Base-by-base conservation (phyloP, 2,113 vertebrate species). In the Hypomesus transpacificus region DNA sequence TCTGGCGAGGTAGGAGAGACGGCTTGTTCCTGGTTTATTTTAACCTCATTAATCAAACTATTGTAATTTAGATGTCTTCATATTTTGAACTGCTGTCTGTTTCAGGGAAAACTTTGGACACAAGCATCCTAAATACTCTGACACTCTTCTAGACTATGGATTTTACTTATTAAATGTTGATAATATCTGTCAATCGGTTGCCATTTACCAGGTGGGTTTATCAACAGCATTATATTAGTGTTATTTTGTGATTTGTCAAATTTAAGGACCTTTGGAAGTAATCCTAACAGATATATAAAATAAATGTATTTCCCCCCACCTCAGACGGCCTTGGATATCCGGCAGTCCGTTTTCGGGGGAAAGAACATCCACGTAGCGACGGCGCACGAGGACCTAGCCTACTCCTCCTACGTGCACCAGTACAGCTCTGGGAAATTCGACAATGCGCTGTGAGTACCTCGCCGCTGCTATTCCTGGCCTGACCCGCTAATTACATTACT, bases 151-250 rank as follows among this genome's bases (percentile, higher is more conserved):
- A 88, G 97, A 99, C 91, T 98, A 98, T 69, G 97, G 97, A 61
- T 99, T 99, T 94, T 99, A 99, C 89, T 89, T 99, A 79, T 93
- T 98, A 85, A 99, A 99, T 46, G 97, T 99, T 91, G 97, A 98
- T 90, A 99, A 98, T 84, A 99, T 99, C 82, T 98, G 97, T 90
- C 97, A 99, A 39, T 99, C 97, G 16, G 97, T 98, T 81, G 95
- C 96, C 69, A 98, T 99, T 91, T 99, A 99, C 89, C 97, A 98
- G 96, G 97, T 97, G 87, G 14, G 87, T 72, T 75, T 57, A 26
- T 61, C 59, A 61, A 26, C 59, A 16, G 59, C 4, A 61, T 46
- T 46, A 46, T 46, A 46, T 46, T 46, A 13, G 39, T 13, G 39
- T 46, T 46, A 46, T 46, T 46, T 46, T 46, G 39, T 46, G 8